Base-by-base conservation (phyloP, 2,888 invertebrate species). In the Eupithecia subfuscata region DNA sequence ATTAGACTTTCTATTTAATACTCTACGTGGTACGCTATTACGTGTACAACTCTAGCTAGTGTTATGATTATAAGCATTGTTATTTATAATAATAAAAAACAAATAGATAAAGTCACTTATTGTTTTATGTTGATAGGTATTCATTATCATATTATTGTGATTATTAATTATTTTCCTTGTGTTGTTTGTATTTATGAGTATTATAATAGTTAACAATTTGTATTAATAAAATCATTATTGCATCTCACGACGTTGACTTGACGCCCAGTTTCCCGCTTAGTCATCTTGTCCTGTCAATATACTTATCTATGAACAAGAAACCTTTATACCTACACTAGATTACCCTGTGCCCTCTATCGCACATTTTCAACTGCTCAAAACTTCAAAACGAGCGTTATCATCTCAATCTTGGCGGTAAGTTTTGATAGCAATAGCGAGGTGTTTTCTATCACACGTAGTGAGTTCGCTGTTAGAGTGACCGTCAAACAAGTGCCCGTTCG, bases 1-100 rank as follows among this genome's bases (percentile, higher is more conserved):
- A 91, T 89, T 87, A 79, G 69, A 92, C 93, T 93, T 92, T 93
- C 92, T 92, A 92, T 91, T 90, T 90, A 90, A 90, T 91, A 90
- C 85, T 84, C 83, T 88, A 89, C 89, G 87, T 88, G 88, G 77
- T 82, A 75, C 77, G 79, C 80, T 80, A 88, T 89, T 91, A 88
- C 88, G 87, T 88, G 84, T 84, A 78, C 78, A 22, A 22, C 25
- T 12, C 60, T 12, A 25, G 12, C 14, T 60, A 14, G 5, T 60
- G 5, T 25, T 25, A 60, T 60, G 52, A 9, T 56, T 56, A 22
- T 25, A 4, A 60, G 22, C 22, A 25, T 60, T 14, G 6, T 56
- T 56, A 25, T 56, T 5, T 16, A 9, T 4, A 25, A 25, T 6
- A 60, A 14, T 25, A 60, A 22, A 12, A 56, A 4, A 48, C 52